These are phyloP conservation scores for Drosophila pseudoobscura DNA, from an alignment of 1,140 invertebrate genomes.

Conservation along the genomic window DNA sequence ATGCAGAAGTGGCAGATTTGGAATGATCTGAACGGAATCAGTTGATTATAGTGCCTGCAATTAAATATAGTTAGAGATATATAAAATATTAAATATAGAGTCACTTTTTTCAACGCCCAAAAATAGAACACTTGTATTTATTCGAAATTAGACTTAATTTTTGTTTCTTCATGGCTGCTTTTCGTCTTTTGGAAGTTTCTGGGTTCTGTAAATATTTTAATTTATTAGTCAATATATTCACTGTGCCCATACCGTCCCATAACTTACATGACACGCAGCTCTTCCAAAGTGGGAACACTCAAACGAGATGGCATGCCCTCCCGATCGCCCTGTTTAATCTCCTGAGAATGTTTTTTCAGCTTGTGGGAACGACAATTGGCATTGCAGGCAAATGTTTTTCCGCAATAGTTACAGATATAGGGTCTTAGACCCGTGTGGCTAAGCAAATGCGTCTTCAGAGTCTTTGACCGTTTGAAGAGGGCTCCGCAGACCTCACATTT, in stretches of 20 bases:
- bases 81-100: no score
- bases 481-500: constrained; percentile 83
- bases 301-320: constrained; percentile 27
- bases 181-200: constrained; percentile 82
- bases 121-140: no score
- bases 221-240: neutral
- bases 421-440: constrained; percentile 83
- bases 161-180: no score
- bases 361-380: constrained; percentile 84
- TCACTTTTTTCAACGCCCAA: no score
- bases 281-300: constrained; percentile 54
- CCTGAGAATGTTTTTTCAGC: constrained; percentile 83
- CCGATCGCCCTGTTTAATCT: constrained; percentile 63
- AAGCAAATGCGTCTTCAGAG: constrained; percentile 83
- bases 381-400: constrained; percentile 84
- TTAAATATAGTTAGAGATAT: no score
- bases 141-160: no score
- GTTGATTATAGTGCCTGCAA: no score
- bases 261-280: constrained; percentile 61
- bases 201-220: constrained; percentile 29
- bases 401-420: constrained; percentile 84
- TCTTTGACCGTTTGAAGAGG: constrained; percentile 80
- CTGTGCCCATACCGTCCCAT: no score
- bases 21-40: no score
- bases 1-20: no score